Evolutionary conservation across 2,888 invertebrate genomes (phyloP).

Genomic region (Diploptera punctata): DNA sequence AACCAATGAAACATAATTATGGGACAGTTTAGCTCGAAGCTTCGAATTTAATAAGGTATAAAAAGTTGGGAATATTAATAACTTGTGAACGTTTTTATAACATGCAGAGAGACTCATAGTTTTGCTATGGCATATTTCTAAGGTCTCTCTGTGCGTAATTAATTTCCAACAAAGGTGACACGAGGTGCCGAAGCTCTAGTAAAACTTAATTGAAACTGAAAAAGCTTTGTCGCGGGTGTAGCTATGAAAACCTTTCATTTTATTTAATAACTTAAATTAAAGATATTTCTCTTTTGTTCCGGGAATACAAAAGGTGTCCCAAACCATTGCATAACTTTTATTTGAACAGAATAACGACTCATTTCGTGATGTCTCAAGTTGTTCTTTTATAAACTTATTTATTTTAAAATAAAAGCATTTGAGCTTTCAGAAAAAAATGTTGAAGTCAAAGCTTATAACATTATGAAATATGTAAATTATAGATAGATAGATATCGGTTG

Average conservation of each 20-base stretch:
- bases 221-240: background rate
- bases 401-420: too few species aligned
- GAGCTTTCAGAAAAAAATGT: too few species aligned
- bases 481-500: too few species aligned
- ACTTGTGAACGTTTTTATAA: background rate
- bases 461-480: too few species aligned
- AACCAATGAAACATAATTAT: background rate
- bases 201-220: background rate
- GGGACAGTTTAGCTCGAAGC: too few species aligned
- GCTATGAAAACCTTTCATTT: background rate
- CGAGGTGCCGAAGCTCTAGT: background rate
- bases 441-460: too few species aligned
- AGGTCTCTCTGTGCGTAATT: constrained; percentile 10
- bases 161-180: constrained; percentile 10
- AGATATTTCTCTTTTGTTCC: background rate
- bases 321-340: too few species aligned
- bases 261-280: background rate
- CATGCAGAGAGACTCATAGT: background rate
- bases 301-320: too few species aligned
- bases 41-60: background rate
- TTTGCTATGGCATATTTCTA: too few species aligned
- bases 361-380: too few species aligned
- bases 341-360: too few species aligned
- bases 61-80: background rate
- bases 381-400: too few species aligned